Base-by-base conservation (phyloP, 1,140 invertebrate genomes). In the Calliphora vicina region DNA sequence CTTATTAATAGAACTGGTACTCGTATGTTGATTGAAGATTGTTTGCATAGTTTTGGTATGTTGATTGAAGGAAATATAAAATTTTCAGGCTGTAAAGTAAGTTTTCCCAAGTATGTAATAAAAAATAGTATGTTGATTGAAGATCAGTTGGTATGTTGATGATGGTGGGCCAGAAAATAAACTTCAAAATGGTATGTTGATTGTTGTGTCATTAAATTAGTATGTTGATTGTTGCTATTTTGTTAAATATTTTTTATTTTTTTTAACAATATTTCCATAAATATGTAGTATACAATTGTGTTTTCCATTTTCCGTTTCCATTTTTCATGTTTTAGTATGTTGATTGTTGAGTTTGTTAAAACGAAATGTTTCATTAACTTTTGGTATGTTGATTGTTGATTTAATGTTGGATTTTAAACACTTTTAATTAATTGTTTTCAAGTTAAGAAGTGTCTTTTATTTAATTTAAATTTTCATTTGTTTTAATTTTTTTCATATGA, bases 41-140 rank as follows among this genome's bases (percentile, higher is more conserved):
- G n/a, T 67, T 25, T n/a, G 20, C 72, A 50, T 25, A 50, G 12
- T 42, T 57, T 29, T 61, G 10, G 83, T 81, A 43, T 74, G 83
- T 81, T 81, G 83, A 81, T 83, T 81, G 80, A 27, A 74, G 42
- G 35, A 35, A 35, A 35, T 2, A 35, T 35, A 2, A 10, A 35
- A 8, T 2, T 35, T 35, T 10, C 35, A 35, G 6, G 0, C 6
- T 8, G 35, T 35, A 35, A 35, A 35, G 8, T 35, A 4, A 35
- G 8, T 35, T 35, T 2, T 57, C 10, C 50, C 10, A 15, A n/a
- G 23, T 6, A 67, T 67, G 2, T 20, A 17, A 80, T 27, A 29
- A 29, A n/a, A 17, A 74, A 25, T 35, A 9, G 83, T 81, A 43
- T 74, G 83, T 81, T 81, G 83, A 81, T 83, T 81, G 80, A 27